A percentile compares a stretch with the other conserved stretches of the same genome.
phyloP scores from a whole-genome alignment of 53 echinoderm and acorn worm species.

The Echinarachnius parma region DNA sequence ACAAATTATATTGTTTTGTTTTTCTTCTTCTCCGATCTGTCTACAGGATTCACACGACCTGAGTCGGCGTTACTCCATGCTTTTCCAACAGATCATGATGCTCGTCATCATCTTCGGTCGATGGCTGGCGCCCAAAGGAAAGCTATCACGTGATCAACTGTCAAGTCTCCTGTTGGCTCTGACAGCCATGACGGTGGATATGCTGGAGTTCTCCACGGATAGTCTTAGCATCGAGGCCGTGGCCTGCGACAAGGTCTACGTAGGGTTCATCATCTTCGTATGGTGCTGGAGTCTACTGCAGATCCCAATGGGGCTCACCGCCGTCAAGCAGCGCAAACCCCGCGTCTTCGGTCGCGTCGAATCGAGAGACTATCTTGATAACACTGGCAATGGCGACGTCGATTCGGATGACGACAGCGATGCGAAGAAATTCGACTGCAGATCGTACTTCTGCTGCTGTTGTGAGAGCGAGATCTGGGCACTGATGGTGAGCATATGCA shows the following conservation, averaged over 20 bases:
- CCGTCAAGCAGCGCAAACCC: conserved; percentile 42
- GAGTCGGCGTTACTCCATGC: conserved; percentile 25
- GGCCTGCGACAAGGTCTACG: conserved; percentile 30
- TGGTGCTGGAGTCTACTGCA: conserved; percentile 56
- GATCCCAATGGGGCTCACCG: conserved; percentile 40
- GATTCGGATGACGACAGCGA: not conserved
- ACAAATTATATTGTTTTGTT: no score
- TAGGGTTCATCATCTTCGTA: conserved; percentile 22
- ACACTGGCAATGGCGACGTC: not conserved
- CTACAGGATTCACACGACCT: conserved; percentile 3
- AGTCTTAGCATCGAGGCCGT: conserved; percentile 38
- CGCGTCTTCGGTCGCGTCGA: conserved; percentile 10
- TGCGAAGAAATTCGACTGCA: not conserved
- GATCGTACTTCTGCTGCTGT: conserved; percentile 13
- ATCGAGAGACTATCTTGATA: not conserved
- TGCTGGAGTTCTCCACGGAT: conserved; percentile 45
- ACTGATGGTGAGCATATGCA: conserved; percentile 24
- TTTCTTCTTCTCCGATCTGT: not conserved
- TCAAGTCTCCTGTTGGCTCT: conserved; percentile 39
- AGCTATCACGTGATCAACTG: conserved; percentile 32
- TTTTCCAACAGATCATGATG: conserved; percentile 43
- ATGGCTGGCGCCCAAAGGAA: conserved; percentile 38
- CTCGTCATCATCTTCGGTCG: conserved; percentile 35
- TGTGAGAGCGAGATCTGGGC: conserved; percentile 44
- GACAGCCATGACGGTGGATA: conserved; percentile 41